These are phyloP conservation scores for Rhynchonycteris naso DNA, from an alignment of 2,797 vertebrate genomes.

Conservation along the genomic window DNA sequence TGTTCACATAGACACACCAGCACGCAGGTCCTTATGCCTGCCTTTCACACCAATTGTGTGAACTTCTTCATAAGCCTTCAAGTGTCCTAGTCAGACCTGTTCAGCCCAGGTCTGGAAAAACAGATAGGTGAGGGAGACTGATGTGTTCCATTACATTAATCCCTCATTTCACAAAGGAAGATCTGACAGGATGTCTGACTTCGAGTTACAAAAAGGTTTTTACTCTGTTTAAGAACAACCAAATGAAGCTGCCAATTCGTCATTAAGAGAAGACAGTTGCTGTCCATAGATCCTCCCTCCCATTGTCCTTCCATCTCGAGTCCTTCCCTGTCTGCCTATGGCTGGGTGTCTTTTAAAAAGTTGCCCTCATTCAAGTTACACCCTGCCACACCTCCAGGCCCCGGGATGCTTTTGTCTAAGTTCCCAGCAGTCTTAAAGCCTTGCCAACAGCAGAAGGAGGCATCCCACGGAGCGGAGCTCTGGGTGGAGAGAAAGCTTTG, in stretches of 20 bases:
- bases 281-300: neutral
- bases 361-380: slow-evolving; percentile 18
- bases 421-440: slow-evolving; percentile 37
- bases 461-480: slow-evolving; percentile 23
- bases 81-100: slow-evolving; percentile 60
- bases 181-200: slow-evolving; percentile 22
- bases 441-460: slow-evolving; percentile 1
- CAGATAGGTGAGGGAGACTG: slow-evolving; percentile 15
- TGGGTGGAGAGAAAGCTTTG: slow-evolving; percentile 42
- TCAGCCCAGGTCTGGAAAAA: slow-evolving; percentile 40
- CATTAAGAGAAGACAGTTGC: neutral
- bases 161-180: slow-evolving; percentile 37
- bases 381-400: slow-evolving; percentile 55
- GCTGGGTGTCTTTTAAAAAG: slow-evolving; percentile 24
- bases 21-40: neutral
- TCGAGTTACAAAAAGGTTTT: neutral
- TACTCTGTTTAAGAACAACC: neutral
- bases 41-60: neutral
- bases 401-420: neutral
- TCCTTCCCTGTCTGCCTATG: neutral
- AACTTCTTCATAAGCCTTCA: neutral
- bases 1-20: neutral
- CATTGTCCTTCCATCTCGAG: neutral
- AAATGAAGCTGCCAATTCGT: neutral
- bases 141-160: slow-evolving; percentile 23